Evolutionary conservation across 2,888 invertebrate genomes (phyloP).

Genomic region (Merodon equestris): DNA sequence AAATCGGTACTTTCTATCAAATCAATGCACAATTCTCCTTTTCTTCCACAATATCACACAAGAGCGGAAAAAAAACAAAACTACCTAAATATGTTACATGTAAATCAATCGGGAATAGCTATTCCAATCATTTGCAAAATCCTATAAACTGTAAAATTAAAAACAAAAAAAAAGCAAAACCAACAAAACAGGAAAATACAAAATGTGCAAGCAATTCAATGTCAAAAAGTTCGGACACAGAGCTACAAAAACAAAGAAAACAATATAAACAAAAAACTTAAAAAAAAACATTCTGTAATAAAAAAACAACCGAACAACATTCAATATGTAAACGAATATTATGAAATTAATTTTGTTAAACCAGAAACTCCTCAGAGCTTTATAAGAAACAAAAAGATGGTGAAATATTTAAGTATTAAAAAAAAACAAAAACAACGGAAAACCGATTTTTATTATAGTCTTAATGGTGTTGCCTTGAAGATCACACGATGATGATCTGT

Average conservation of each 20-base stretch:
- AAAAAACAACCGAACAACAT: too few species aligned
- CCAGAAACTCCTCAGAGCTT: constrained; percentile 67
- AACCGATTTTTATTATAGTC: too few species aligned
- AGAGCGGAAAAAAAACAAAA: constrained; percentile 10
- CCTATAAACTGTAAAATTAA: constrained; percentile 1
- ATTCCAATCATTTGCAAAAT: constrained; percentile 42
- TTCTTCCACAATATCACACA: too few species aligned
- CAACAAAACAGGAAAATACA: constrained; percentile 17
- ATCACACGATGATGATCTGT: too few species aligned
- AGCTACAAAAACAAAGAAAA: constrained; percentile 14
- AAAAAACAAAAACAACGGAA: constrained; percentile 25
- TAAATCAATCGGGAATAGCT: constrained; percentile 17
- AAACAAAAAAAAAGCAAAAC: constrained; percentile 24
- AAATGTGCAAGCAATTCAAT: constrained; percentile 39
- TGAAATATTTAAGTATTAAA: constrained; percentile 66
- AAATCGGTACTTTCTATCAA: too few species aligned
- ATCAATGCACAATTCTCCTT: too few species aligned
- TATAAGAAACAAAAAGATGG: constrained; percentile 64
- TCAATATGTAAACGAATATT: constrained; percentile 46
- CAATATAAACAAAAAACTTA: constrained; percentile 25
- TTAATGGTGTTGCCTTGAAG: too few species aligned
- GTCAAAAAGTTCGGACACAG: constrained; percentile 27
- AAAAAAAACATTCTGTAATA: too few species aligned
- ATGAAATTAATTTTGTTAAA: constrained; percentile 63
- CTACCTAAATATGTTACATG: constrained; percentile 4